These are phyloP conservation scores for Hydrotaea cyrtoneurina DNA, from an alignment of 2,888 invertebrate species.

Conservation along the genomic window DNA sequence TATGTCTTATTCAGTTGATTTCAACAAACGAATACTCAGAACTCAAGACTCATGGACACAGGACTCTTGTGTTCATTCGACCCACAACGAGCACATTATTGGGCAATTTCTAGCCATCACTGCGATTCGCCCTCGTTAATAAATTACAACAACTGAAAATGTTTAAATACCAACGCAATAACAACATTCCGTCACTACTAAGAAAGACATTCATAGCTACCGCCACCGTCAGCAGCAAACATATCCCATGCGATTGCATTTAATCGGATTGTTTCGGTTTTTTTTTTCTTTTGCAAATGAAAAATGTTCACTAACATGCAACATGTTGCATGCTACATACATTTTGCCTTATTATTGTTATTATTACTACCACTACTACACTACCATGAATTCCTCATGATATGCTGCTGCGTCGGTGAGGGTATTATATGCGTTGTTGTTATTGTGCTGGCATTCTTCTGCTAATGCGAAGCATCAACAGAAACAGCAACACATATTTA, in stretches of 20 bases:
- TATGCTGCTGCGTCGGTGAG: neutral
- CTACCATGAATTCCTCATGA: neutral
- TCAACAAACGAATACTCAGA: no score
- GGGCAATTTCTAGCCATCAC: no score
- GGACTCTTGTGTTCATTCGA: no score
- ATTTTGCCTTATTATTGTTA: slow-evolving; percentile 38
- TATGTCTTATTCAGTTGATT: no score
- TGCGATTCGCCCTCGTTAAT: neutral
- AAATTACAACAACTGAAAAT: slow-evolving; percentile 8
- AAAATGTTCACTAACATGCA: slow-evolving; percentile 63
- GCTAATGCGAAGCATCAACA: slow-evolving; percentile 13
- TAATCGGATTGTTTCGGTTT: neutral
- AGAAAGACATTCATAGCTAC: slow-evolving; percentile 9
- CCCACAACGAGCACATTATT: no score
- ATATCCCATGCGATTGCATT: slow-evolving; percentile 15
- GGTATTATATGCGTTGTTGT: slow-evolving; percentile 46
- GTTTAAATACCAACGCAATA: neutral
- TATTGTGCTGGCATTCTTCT: slow-evolving; percentile 40
- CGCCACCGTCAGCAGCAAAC: neutral
- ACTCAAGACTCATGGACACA: no score
- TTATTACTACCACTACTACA: no score
- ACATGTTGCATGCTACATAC: slow-evolving; percentile 66
- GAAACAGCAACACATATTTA: slow-evolving; percentile 28
- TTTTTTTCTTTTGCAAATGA: slow-evolving; percentile 12
- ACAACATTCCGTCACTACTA: neutral